Conservation (phyloP, 2,888 invertebrate genomes). For the Amphipoea oculea region DNA sequence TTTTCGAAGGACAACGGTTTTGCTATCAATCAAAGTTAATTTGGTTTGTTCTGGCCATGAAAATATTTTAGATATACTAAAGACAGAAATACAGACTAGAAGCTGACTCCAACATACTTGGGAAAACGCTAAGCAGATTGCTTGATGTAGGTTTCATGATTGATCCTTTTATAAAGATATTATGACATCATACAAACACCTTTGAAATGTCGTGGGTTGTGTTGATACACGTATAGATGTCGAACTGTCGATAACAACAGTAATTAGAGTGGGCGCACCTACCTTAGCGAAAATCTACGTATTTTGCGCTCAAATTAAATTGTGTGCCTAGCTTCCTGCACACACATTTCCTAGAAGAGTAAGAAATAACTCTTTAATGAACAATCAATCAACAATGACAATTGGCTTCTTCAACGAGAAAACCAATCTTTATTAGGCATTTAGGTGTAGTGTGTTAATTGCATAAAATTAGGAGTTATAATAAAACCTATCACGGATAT, state of each 20-base stretch:
- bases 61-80: neutral
- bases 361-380: constrained; percentile 4
- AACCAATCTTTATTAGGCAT: neutral
- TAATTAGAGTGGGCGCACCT: constrained; percentile 11
- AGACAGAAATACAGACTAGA: neutral
- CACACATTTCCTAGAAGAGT: neutral
- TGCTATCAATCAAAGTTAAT: constrained; percentile 43
- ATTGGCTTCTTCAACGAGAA: neutral
- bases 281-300: neutral
- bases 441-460: constrained; percentile 14
- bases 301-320: neutral
- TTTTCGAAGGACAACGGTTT: constrained; percentile 11
- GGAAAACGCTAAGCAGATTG: neutral
- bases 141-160: neutral
- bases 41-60: constrained; percentile 28
- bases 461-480: neutral
- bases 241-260: neutral
- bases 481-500: no score
- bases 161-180: neutral
- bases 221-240: constrained; percentile 1
- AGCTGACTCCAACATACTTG: neutral
- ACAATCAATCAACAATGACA: neutral
- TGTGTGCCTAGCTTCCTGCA: neutral
- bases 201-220: neutral
- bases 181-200: neutral